Percentiles rank a stretch among this genome's conserved stretches.
phyloP scores from a whole-genome alignment of 2,888 invertebrate genomes.

The Hemicrepidius hirtus region DNA sequence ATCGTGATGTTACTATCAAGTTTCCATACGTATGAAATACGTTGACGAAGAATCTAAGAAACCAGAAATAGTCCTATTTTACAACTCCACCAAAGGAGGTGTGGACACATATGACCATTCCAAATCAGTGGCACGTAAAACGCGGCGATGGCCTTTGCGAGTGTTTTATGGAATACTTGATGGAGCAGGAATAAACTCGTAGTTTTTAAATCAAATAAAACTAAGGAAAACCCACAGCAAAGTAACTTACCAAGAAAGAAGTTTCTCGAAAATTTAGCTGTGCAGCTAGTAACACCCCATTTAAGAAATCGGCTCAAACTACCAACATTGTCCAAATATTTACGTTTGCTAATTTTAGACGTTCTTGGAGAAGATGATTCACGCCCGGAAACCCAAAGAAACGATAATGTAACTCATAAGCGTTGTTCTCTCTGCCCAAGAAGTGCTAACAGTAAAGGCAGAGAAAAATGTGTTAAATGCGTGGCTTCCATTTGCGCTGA shows the following conservation, averaged over 20 bases:
- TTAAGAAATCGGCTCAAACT: too few species aligned
- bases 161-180: conserved; percentile 19
- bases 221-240: neutral
- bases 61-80: conserved; percentile 26
- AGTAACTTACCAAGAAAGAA: neutral
- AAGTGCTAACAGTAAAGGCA: too few species aligned
- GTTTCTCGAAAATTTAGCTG: neutral
- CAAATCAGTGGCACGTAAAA: conserved; percentile 17
- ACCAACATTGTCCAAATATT: too few species aligned
- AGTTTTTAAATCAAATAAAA: neutral
- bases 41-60: conserved; percentile 11
- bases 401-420: too few species aligned
- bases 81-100: conserved; percentile 17
- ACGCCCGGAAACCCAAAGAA: too few species aligned
- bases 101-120: conserved; percentile 17
- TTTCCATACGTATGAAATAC: neutral
- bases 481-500: too few species aligned
- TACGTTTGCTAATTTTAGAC: too few species aligned
- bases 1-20: conserved; percentile 2
- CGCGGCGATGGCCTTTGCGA: conserved; percentile 11
- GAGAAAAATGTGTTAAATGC: too few species aligned
- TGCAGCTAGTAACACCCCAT: too few species aligned
- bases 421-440: too few species aligned
- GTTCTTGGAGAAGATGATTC: too few species aligned
- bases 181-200: conserved; percentile 13